Evolutionary conservation across 2,888 invertebrate genomes (phyloP).

Genomic region (Acrobasis consociella): DNA sequence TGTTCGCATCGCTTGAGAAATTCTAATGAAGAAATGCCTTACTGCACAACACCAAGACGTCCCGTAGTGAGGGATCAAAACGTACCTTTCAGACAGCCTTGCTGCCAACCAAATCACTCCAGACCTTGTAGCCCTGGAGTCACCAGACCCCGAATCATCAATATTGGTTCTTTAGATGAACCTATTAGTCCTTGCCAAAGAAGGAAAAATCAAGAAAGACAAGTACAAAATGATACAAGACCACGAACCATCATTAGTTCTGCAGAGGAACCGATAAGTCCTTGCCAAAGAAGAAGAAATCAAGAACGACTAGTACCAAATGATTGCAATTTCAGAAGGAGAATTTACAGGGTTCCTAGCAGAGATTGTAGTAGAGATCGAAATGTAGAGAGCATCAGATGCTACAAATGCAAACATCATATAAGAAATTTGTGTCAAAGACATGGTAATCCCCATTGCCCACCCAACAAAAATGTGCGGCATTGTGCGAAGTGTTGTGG

Average conservation of each 20-base stretch:
- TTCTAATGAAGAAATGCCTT: neutral
- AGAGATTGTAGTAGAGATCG: conserved; percentile 31
- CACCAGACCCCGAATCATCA: conserved; percentile 19
- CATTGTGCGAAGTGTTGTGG: conserved; percentile 48
- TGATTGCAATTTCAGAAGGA: conserved; percentile 25
- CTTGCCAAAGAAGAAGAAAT: neutral
- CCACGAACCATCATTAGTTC: conserved; percentile 25
- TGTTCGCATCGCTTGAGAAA: neutral
- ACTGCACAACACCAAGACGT: conserved; percentile 2
- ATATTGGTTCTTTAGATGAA: conserved; percentile 26
- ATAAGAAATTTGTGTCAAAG: conserved; percentile 25
- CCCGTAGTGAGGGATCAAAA: neutral
- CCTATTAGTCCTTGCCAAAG: conserved; percentile 2
- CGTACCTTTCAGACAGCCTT: conserved; percentile 14
- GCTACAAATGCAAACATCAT: conserved; percentile 37
- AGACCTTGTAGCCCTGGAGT: conserved; percentile 16
- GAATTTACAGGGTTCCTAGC: conserved; percentile 22
- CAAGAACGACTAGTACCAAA: neutral
- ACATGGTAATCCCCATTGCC: conserved; percentile 14
- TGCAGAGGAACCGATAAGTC: conserved; percentile 19
- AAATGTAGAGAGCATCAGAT: conserved; percentile 34
- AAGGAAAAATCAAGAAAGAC: neutral
- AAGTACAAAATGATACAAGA: neutral
- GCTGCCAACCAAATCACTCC: conserved; percentile 19
- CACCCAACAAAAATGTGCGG: conserved; percentile 29